Base-by-base conservation (phyloP, 1,140 invertebrate species). In the Drosophila paulistorum region DNA sequence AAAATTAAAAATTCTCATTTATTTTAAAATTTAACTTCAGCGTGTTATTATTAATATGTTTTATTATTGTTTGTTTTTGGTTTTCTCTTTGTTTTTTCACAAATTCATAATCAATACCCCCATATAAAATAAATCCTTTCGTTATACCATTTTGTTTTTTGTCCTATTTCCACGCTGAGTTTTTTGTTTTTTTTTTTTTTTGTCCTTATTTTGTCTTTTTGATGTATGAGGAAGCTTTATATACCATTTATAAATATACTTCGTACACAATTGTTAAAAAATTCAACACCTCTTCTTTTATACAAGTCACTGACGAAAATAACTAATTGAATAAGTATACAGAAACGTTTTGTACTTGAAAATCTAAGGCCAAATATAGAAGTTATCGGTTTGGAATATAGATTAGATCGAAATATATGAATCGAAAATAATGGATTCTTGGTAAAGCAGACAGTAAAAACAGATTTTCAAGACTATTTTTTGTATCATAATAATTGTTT, bases 191-290 rank as follows among this genome's bases (percentile, higher is more conserved):
- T 17, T 20, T 35, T 20, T 14, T 59, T 7, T 37, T 33, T 58
- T 35, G 33, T 48, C 20, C 17, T 51, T 51, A 48, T 48, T 48
- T 48, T 58, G 55, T 58, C 14, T 39, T 17, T 58, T 33, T 59
- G 33, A 65, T 76, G 62, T 80, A 77, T 85, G 82, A 87, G 84
- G 83, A 87, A 87, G 83, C 83, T 87, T 89, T 80, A 87, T 89
- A 89, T 87, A 87, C 84, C 83, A 83, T 87, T 84, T 87, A 87
- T 87, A 87, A 87, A 87, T 87, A 87, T 87, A 89, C 65, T 75
- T 59, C 82, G 71, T 77, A 77, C 72, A 74, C 45, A 89, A 87
- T 89, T 83, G 79, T 89, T 86, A 89, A 87, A 87, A 87, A 87
- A 80, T 87, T 79, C 74, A 87, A 83, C 77, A 71, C 84, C 84